Conservation (phyloP, 2,888 invertebrate genomes). For the Chaitophorus viminalis region DNA sequence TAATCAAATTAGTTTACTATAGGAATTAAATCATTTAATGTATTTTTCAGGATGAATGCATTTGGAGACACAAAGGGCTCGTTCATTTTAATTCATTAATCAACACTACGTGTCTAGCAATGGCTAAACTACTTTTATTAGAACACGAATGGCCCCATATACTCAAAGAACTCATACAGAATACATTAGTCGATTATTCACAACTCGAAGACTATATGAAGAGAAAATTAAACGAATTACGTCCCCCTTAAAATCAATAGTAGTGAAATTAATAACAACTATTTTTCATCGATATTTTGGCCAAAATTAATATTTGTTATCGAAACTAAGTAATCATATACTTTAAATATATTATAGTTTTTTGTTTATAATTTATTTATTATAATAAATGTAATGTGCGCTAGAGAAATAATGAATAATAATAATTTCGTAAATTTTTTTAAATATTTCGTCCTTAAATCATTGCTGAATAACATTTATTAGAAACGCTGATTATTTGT, state of each 20-base stretch:
- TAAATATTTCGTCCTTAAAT: too few relatives aligned
- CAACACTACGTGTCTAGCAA: slow-evolving; percentile 79
- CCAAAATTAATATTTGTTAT: background rate
- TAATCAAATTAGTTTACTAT: too few relatives aligned
- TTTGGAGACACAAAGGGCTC: slow-evolving; percentile 79
- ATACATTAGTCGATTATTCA: slow-evolving; percentile 82
- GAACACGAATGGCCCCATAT: slow-evolving; percentile 82
- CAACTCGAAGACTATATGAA: slow-evolving; percentile 84
- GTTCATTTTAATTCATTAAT: slow-evolving; percentile 77
- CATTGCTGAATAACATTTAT: too few relatives aligned
- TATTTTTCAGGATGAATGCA: slow-evolving; percentile 74
- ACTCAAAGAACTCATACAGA: slow-evolving; percentile 80
- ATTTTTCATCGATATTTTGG: background rate
- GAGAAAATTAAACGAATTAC: slow-evolving; percentile 68
- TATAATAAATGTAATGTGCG: too few relatives aligned
- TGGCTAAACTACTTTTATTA: slow-evolving; percentile 79
- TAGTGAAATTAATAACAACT: too few relatives aligned
- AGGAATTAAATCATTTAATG: background rate
- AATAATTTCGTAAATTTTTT: too few relatives aligned
- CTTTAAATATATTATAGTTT: too few relatives aligned
- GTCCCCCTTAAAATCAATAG: slow-evolving; percentile 6
- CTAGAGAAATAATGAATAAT: too few relatives aligned
- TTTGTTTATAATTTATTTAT: too few relatives aligned
- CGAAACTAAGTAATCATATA: background rate
- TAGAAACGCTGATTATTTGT: too few relatives aligned